Percentiles rank a stretch among this genome's conserved stretches.
These are phyloP conservation scores for Emydoidea blandingii DNA, from an alignment of 2,797 vertebrate species.

Conservation along the genomic window DNA sequence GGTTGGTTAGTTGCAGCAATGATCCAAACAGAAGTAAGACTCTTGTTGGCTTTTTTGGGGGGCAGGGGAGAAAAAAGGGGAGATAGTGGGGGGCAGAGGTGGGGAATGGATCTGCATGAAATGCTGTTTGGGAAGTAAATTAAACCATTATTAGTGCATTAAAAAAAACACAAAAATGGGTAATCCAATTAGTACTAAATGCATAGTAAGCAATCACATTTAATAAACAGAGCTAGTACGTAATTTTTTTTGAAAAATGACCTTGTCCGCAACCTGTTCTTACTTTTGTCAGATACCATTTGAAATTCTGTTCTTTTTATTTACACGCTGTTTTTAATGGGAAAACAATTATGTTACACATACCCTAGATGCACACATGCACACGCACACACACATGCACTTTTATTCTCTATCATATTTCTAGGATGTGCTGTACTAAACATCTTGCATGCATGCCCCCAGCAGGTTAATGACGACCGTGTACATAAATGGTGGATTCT, in stretches of 20 bases:
- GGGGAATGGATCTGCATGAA: conserved; percentile 3
- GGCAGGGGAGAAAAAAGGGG: not conserved
- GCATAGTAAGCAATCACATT: conserved; percentile 64
- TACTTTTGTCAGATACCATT: conserved; percentile 65
- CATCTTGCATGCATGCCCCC: not conserved
- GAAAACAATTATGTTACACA: not conserved
- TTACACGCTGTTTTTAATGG: conserved; percentile 75
- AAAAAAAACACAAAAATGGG: conserved; percentile 44
- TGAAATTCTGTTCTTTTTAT: conserved; percentile 75
- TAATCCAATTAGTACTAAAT: conserved; percentile 69
- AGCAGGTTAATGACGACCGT: conserved; percentile 3
- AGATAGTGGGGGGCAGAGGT: not conserved
- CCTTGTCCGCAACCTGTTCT: conserved; percentile 67
- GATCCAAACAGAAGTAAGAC: not conserved
- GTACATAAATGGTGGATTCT: not conserved
- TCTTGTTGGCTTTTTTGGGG: not conserved
- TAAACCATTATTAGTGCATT: not conserved
- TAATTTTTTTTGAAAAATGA: conserved; percentile 63
- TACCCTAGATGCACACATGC: not conserved
- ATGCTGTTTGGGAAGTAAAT: conserved; percentile 43
- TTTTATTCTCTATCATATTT: not conserved
- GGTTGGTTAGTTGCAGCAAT: not conserved
- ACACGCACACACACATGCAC: not conserved
- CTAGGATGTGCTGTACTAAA: not conserved
- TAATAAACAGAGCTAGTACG: conserved; percentile 71